phyloP scores from a whole-genome alignment of 2,888 invertebrate species.

The Cataglyphis cursor region DNA sequence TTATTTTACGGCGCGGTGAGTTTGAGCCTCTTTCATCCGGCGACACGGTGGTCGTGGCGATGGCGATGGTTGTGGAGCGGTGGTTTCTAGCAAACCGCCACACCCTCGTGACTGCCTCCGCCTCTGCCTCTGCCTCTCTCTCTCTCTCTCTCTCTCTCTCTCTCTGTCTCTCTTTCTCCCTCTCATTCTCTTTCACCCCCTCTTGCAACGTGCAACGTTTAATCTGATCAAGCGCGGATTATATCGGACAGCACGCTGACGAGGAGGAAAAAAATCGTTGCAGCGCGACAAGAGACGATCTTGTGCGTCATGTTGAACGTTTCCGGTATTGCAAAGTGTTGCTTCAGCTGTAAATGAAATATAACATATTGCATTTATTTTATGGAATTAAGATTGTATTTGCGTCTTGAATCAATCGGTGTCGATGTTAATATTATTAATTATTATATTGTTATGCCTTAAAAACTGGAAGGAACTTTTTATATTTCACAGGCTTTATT shows the following conservation, averaged over 20 bases:
- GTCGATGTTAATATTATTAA: background rate
- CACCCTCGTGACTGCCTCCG: slow-evolving; percentile 69
- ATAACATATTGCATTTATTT: background rate
- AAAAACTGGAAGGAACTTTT: background rate
- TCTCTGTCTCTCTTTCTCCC: slow-evolving; percentile 7
- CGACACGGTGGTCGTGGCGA: slow-evolving; percentile 76
- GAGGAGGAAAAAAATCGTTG: slow-evolving; percentile 71
- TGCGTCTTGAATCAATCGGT: background rate
- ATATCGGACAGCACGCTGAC: slow-evolving; percentile 81
- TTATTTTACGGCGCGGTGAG: slow-evolving; percentile 86
- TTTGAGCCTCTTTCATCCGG: slow-evolving; percentile 86
- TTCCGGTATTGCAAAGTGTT: slow-evolving; percentile 27
- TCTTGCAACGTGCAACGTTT: slow-evolving; percentile 81
- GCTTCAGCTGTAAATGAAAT: slow-evolving; percentile 30
- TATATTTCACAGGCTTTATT: background rate
- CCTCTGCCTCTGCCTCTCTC: slow-evolving; percentile 43
- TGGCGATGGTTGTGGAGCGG: slow-evolving; percentile 68
- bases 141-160: slow-evolving; percentile 3
- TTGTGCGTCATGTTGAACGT: slow-evolving; percentile 31
- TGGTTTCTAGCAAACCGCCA: slow-evolving; percentile 67
- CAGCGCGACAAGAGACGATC: slow-evolving; percentile 56
- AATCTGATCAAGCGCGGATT: slow-evolving; percentile 87
- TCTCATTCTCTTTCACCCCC: slow-evolving; percentile 25
- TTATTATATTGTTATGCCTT: background rate
- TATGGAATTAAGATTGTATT: background rate